These are phyloP conservation scores for Nemotelus nigrinus DNA, from an alignment of 2,888 invertebrate genomes.

Conservation along the genomic window DNA sequence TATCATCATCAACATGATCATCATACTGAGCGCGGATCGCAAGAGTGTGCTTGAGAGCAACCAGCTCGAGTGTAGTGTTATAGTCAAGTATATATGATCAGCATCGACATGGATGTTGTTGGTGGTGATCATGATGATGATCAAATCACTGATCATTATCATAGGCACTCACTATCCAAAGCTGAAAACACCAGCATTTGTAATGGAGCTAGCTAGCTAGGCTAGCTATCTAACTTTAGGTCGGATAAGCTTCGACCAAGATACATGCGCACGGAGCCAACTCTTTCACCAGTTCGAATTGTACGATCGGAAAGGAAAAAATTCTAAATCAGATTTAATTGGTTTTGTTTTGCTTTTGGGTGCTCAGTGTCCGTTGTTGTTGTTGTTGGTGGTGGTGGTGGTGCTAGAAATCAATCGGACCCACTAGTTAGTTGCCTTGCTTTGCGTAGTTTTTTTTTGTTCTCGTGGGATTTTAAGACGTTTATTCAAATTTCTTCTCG, in stretches of 20 bases:
- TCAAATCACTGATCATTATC: too few relatives aligned
- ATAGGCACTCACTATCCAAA: too few relatives aligned
- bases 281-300: not conserved
- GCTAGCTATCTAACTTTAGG: too few relatives aligned
- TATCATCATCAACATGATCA: slow-evolving; percentile 24
- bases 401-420: too few relatives aligned
- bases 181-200: too few relatives aligned
- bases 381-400: too few relatives aligned
- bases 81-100: not conserved
- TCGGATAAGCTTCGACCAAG: not conserved
- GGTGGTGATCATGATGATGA: slow-evolving; percentile 6
- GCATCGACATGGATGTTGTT: not conserved
- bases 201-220: too few relatives aligned
- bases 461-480: not conserved
- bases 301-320: not conserved
- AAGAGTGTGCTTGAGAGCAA: too few relatives aligned
- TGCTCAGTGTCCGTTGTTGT: too few relatives aligned
- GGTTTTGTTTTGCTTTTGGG: not conserved
- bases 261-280: not conserved
- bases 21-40: not conserved
- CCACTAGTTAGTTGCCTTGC: not conserved
- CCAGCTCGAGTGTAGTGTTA: too few relatives aligned
- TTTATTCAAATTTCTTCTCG: not conserved
- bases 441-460: not conserved
- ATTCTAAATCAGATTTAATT: not conserved